Base-by-base conservation (phyloP, 2,113 vertebrate genomes). In the Rhagologus leucostigma region DNA sequence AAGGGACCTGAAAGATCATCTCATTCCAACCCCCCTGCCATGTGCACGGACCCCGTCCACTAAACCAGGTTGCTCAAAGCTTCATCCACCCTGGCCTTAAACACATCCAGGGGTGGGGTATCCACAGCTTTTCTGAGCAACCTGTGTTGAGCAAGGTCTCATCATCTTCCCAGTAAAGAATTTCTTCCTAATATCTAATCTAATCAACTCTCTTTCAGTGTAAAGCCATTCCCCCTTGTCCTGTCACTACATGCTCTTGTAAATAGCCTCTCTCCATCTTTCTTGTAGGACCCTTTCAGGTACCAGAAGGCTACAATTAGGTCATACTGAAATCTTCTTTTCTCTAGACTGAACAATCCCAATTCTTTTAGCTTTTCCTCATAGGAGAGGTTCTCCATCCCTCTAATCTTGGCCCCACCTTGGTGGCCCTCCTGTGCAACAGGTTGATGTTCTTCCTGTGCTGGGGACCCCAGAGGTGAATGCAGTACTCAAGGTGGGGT, bases 31-130 rank as follows among this genome's bases (percentile, higher is more conserved):
- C 5, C 8, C 44, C 7, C 5, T 26, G 9, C 29, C 39, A 26
- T 60, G 29, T 0, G 0, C 69, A n/a, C 1, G 0, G 13, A 60
- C 11, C 14, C 5, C 5, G 39, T 68, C n/a, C 46, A 68, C 39
- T 39, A 53, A 33, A 75, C 16, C 33, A 39, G 12, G 11, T 17
- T 67, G 33, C 39, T 67, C 33, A 52, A 74, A 74, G 19, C 13
- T 29, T 44, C 69, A 39, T 26, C 30, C 23, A 82, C 1, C 23
- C 30, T 52, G 22, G 9, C 24, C 19, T 46, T 67, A 21, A 65
- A 53, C 46, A 53, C 16, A 82, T 60, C 29, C 53, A 68, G 13
- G 13, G 16, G n/a, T 75, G 37, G 33, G n/a, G 9, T 16, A 47
- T n/a, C 46, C 46, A 53, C 39, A 47, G 20, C 9, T 68, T 41